Evolutionary conservation across 2,888 invertebrate genomes (phyloP), one percentile per base, ranked within the genome.

Genomic region (Andrena hattorfiana): DNA sequence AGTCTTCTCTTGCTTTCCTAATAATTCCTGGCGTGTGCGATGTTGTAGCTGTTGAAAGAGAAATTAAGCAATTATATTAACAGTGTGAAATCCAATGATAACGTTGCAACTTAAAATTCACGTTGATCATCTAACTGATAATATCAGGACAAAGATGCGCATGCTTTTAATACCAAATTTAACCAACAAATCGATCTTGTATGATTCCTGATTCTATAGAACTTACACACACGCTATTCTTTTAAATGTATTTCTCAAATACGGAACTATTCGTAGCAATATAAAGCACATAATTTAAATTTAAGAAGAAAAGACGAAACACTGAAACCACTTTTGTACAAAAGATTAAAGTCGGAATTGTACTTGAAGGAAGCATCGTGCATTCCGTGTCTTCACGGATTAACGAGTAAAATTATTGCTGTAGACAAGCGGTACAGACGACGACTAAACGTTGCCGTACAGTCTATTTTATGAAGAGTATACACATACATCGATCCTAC

Each of bases 1-100:
- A 16, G 93, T 94, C 89, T 90, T 93, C 90, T 93, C 93, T 90
- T 93, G 93, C 63, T 93, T 93, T 88, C 90, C 92, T 90, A 92
- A 77, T 83, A 92, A 84, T 81, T 94, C 93, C 90, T 92, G 93
- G 42, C 93, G 93, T 78, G 90, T 91, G 87, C 91, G 93, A 60
- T 93, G 92, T 85, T 94, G 93, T 72, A 92, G 86, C 93, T 94
- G 85, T 85, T 30, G 42, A 68, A 72, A 83, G 62, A 74, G 73
- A 76, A 59, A 63, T 67, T 2, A 59, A n/a, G 20, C 4, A 42
- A 71, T 10, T 13, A 26, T 13, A 23, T 56, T 42, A 3, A 30
- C 48, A 1, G 16, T 6, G 0, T 16, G 16, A 63, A 5, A 42
- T 32, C 5, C 30, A 62, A 69, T 62, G 72, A 68, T 60, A 63